A percentile compares a stretch with the other conserved stretches of the same genome.
These are phyloP conservation scores for Idaea dimidiata DNA, from an alignment of 2,888 invertebrate genomes.

Conservation along the genomic window DNA sequence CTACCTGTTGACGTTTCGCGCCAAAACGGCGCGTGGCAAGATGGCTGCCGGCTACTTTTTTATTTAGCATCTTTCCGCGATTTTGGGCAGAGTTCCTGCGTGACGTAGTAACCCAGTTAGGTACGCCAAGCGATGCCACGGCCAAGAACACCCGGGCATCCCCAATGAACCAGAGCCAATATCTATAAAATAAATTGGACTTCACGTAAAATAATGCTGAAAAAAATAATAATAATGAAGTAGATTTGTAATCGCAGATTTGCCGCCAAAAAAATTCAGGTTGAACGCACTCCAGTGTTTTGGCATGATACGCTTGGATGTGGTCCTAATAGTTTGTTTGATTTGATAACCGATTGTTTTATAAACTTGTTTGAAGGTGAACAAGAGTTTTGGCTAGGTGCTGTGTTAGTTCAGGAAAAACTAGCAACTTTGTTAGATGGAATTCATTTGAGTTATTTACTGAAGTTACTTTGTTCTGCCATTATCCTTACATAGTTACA, in stretches of 20 bases:
- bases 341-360: slow-evolving; percentile 64
- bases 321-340: slow-evolving; percentile 73
- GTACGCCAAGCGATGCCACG: slow-evolving; percentile 76
- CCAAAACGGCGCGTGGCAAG: slow-evolving; percentile 63
- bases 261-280: slow-evolving; percentile 74
- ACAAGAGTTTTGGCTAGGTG: slow-evolving; percentile 5
- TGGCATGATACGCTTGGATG: slow-evolving; percentile 70
- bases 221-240: slow-evolving; percentile 74
- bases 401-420: background rate
- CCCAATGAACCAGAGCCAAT: slow-evolving; percentile 79
- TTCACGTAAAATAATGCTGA: slow-evolving; percentile 57
- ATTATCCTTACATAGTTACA: background rate
- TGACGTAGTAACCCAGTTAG: slow-evolving; percentile 78
- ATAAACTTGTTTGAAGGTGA: slow-evolving; percentile 34
- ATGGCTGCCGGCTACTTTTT: slow-evolving; percentile 58
- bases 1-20: slow-evolving; percentile 45
- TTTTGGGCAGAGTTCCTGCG: slow-evolving; percentile 75
- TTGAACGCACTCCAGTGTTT: slow-evolving; percentile 77
- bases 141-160: slow-evolving; percentile 78
- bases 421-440: background rate
- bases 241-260: slow-evolving; percentile 60
- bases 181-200: slow-evolving; percentile 80
- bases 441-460: background rate
- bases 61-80: slow-evolving; percentile 72
- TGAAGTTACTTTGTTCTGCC: background rate